phyloP scores from a whole-genome alignment of 2,113 vertebrate genomes.

The Ranitomeya imitator region DNA sequence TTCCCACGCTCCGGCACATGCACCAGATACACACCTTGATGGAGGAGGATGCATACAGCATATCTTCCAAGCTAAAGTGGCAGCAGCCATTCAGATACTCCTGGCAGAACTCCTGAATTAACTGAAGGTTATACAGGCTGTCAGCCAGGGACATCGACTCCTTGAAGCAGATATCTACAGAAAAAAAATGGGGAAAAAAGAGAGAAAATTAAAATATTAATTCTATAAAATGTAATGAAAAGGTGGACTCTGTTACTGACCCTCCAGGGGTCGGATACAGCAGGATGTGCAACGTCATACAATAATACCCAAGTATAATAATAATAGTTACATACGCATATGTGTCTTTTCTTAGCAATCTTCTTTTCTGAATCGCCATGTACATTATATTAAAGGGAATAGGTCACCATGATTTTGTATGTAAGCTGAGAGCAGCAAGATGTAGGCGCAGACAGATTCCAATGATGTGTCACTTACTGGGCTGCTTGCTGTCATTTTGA shows the following conservation, averaged over 20 bases:
- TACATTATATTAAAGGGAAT: neutral
- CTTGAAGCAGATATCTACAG: conserved; percentile 91
- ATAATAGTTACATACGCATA: neutral
- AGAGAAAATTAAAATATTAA: neutral
- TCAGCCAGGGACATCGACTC: conserved; percentile 93
- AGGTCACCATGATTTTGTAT: too few species aligned
- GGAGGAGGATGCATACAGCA: conserved; percentile 91
- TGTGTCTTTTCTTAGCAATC: neutral
- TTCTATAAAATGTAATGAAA: neutral
- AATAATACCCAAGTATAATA: neutral
- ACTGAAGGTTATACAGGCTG: conserved; percentile 91
- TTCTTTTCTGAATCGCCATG: neutral
- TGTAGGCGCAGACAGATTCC: too few species aligned
- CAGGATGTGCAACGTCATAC: neutral
- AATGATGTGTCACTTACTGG: too few species aligned
- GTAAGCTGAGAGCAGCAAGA: too few species aligned
- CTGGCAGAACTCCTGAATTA: conserved; percentile 93
- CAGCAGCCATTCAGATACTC: conserved; percentile 92
- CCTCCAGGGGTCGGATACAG: neutral
- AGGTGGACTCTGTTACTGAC: conserved; percentile 1
- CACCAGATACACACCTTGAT: conserved; percentile 79
- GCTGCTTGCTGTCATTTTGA: too few species aligned
- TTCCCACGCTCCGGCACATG: neutral
- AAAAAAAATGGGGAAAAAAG: conserved; percentile 48
- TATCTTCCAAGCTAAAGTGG: conserved; percentile 94